These are phyloP conservation scores for Fringilla coelebs DNA, from an alignment of 2,797 vertebrate genomes.

Conservation along the genomic window DNA sequence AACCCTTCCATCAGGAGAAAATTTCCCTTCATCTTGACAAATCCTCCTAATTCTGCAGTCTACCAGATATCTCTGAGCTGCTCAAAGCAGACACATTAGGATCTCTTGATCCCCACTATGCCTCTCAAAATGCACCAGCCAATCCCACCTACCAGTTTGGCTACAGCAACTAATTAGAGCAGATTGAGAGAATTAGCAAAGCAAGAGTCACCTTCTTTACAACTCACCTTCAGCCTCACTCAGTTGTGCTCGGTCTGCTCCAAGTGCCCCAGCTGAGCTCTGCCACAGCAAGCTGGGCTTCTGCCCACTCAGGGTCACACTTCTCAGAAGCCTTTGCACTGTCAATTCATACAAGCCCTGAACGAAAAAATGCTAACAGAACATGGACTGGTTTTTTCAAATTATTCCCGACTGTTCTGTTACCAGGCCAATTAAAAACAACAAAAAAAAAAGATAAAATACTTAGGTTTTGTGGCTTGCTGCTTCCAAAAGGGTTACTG, in stretches of 20 bases:
- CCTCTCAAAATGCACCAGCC: not conserved
- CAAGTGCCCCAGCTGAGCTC: not conserved
- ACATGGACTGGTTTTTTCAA: not conserved
- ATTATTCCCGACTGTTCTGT: not conserved
- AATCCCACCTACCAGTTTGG: not conserved
- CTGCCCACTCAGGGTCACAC: not conserved
- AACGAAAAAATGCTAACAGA: not conserved
- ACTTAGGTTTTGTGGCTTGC: not conserved
- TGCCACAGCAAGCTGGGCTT: not conserved
- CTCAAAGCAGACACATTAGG: not conserved
- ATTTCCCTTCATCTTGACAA: not conserved
- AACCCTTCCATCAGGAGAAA: not conserved
- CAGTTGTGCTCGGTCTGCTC: not conserved
- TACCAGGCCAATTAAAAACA: not conserved
- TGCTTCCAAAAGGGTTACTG: accelerated
- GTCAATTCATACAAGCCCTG: not conserved
- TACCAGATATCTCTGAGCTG: not conserved
- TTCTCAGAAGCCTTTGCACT: not conserved
- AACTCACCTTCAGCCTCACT: constrained; percentile 23
- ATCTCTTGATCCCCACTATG: not conserved
- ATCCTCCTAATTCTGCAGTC: not conserved
- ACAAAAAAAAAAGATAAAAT: not conserved
- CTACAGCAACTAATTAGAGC: not conserved
- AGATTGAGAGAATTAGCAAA: constrained; percentile 1
- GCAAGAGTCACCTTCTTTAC: not conserved